Conservation (phyloP, 2,888 invertebrate species). For the Lasioglossum malachurum region DNA sequence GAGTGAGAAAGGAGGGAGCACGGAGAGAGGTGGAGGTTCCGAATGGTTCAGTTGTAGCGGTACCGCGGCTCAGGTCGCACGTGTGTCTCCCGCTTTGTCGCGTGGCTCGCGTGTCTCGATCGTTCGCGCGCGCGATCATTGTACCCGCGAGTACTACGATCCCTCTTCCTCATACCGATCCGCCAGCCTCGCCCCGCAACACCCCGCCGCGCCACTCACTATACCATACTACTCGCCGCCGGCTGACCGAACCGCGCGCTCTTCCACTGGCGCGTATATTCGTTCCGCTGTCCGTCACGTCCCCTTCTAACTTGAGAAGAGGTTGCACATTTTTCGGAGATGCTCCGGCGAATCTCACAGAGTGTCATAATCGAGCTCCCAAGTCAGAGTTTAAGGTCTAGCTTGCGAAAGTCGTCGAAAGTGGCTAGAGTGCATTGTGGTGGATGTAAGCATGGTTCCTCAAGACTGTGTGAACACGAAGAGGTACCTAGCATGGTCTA, state of each 20-base stretch:
- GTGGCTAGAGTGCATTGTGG: neutral
- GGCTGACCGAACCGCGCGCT: conserved; percentile 1
- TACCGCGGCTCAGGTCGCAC: conserved; percentile 80
- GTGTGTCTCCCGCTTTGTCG: conserved; percentile 65
- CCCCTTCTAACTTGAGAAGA: neutral
- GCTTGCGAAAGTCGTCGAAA: neutral
- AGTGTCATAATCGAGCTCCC: neutral
- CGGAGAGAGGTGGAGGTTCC: conserved; percentile 76
- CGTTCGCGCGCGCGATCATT: conserved; percentile 34
- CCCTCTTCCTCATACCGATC: neutral
- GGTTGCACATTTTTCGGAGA: too few relatives aligned
- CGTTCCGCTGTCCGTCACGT: neutral
- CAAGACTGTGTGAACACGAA: too few relatives aligned
- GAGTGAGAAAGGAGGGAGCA: conserved; percentile 67
- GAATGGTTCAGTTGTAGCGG: conserved; percentile 83
- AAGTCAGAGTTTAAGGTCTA: neutral
- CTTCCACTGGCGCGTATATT: neutral
- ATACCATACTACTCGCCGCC: neutral
- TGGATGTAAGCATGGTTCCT: neutral
- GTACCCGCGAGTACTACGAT: conserved; percentile 5
- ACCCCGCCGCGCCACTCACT: neutral
- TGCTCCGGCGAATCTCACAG: neutral
- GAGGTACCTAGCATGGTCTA: neutral
- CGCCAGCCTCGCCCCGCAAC: neutral
- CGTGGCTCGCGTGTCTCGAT: conserved; percentile 51